Evolutionary conservation across 1,140 invertebrate species (phyloP).

Genomic region (Sarcophaga bullata): DNA sequence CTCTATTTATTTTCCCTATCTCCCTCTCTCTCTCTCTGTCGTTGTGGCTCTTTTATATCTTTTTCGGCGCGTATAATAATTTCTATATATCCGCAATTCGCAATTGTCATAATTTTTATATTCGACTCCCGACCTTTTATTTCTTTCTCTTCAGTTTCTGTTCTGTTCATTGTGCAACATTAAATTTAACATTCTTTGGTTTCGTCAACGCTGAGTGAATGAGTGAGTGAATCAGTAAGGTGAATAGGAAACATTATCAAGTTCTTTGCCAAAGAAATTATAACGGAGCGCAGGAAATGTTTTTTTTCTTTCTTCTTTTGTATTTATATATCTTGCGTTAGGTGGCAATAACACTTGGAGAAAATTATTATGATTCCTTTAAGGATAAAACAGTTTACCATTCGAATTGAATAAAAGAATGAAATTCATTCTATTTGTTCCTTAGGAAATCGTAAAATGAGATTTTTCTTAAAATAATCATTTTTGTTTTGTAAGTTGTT

Average conservation of each 20-base stretch:
- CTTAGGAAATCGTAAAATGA: neutral
- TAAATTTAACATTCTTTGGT: constrained; percentile 29
- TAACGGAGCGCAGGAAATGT: too few relatives aligned
- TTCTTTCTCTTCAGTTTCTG: neutral
- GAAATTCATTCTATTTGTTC: neutral
- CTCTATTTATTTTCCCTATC: neutral
- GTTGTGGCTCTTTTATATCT: neutral
- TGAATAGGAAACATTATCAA: neutral
- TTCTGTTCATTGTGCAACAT: constrained; percentile 16
- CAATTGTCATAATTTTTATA: constrained; percentile 45
- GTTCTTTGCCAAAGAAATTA: too few relatives aligned
- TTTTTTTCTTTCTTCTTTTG: neutral
- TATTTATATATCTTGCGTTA: neutral
- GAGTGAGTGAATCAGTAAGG: neutral
- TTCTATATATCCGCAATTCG: constrained; percentile 45
- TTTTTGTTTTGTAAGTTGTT: neutral
- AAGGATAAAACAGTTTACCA: neutral
- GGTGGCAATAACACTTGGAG: neutral
- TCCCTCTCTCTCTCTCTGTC: neutral
- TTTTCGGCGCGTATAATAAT: constrained; percentile 25
- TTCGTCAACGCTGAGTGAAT: neutral
- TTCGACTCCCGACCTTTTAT: neutral
- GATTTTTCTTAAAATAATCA: neutral
- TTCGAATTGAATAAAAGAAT: neutral
- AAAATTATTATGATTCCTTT: neutral